These are phyloP conservation scores for Channa argus DNA, from an alignment of 2,113 vertebrate species.

Conservation along the genomic window DNA sequence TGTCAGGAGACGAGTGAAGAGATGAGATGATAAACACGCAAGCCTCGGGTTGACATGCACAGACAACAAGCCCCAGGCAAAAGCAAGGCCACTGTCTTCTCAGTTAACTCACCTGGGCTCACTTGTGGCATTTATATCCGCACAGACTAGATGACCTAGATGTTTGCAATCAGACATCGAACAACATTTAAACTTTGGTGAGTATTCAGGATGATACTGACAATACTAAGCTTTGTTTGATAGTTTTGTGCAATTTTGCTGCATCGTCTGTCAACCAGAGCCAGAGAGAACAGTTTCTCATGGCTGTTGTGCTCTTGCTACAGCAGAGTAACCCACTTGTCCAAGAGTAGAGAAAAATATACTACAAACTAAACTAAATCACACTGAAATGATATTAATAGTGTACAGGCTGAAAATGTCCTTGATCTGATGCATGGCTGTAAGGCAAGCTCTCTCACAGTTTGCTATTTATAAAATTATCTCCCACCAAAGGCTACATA, in stretches of 20 bases:
- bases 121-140: conserved; percentile 10
- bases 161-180: neutral
- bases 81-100: conserved; percentile 40
- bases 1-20: conserved; percentile 17
- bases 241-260: neutral
- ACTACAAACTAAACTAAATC: conserved; percentile 42
- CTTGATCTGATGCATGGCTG: conserved; percentile 68
- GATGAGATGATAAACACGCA: conserved; percentile 50
- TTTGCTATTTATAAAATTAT: conserved; percentile 67
- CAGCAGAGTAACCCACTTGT: conserved; percentile 43
- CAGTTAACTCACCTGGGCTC: conserved; percentile 5
- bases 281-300: conserved; percentile 2
- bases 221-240: neutral
- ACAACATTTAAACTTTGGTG: neutral
- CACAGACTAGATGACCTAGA: neutral
- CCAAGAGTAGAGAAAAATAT: conserved; percentile 35
- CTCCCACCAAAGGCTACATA: conserved; percentile 56
- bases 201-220: conserved; percentile 3
- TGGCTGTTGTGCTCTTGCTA: conserved; percentile 1
- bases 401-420: conserved; percentile 44
- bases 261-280: neutral
- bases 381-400: conserved; percentile 60
- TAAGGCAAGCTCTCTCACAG: conserved; percentile 37
- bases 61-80: conserved; percentile 53
- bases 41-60: conserved; percentile 30